Evolutionary conservation across 1,140 invertebrate species (phyloP).

Genomic region (Brachionus rotundiformis): DNA sequence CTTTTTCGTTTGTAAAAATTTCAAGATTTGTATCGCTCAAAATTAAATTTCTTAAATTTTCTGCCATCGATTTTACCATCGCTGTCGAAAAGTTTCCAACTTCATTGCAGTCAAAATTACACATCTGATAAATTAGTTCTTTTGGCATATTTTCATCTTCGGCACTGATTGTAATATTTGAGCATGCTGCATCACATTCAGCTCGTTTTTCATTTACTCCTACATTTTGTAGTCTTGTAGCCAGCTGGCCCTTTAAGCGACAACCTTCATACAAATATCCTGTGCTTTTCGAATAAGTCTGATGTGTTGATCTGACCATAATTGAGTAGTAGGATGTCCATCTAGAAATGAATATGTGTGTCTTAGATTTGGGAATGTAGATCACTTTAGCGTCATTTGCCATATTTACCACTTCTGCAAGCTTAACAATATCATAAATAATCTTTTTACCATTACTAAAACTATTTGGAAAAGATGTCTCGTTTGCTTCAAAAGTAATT

Average conservation of each 20-base stretch:
- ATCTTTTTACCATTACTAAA: neutral
- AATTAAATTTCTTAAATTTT: neutral
- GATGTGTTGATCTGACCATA: neutral
- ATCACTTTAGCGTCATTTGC: neutral
- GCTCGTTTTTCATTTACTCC: neutral
- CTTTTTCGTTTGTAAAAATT: too few species aligned
- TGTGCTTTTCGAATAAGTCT: neutral
- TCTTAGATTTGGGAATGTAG: neutral
- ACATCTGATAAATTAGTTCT: neutral
- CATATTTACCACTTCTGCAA: neutral
- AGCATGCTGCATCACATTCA: neutral
- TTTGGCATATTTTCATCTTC: constrained; percentile 2
- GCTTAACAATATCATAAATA: neutral
- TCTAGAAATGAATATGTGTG: neutral
- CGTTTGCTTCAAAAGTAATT: neutral
- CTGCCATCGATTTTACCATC: neutral
- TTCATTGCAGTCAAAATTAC: neutral
- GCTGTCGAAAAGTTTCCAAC: neutral
- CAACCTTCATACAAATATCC: neutral
- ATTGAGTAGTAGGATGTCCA: neutral
- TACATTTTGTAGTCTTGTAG: neutral
- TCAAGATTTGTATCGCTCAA: too few species aligned
- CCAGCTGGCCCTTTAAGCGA: neutral
- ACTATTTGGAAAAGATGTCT: neutral
- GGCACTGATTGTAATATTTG: neutral